phyloP scores from a whole-genome alignment of 2,888 invertebrate species.

The Sthenelais limicola region DNA sequence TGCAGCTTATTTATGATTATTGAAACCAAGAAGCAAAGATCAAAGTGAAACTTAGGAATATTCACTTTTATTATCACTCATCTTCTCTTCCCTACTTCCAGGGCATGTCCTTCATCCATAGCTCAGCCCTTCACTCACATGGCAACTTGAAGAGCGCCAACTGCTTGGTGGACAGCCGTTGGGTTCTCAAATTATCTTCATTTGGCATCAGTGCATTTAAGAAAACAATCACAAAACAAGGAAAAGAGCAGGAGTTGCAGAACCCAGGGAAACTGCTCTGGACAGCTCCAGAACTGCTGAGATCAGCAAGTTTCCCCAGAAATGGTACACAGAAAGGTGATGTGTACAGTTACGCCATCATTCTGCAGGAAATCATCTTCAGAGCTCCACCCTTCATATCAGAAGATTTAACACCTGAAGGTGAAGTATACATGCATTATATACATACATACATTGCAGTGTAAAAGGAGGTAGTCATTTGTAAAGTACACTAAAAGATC shows the following conservation, averaged over 20 bases:
- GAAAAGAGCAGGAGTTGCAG: not conserved
- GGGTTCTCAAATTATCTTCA: constrained; percentile 88
- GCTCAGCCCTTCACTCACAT: constrained; percentile 74
- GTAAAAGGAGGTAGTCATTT: too few species aligned
- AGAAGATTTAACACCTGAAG: constrained; percentile 21
- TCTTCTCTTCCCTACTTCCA: too few species aligned
- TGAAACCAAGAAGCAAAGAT: too few species aligned
- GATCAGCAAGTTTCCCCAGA: constrained; percentile 47
- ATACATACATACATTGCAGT: too few species aligned
- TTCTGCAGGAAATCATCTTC: constrained; percentile 88
- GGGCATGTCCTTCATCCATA: constrained; percentile 42
- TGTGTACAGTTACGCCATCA: constrained; percentile 91
- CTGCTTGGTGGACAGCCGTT: constrained; percentile 88
- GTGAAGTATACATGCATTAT: constrained; percentile 12
- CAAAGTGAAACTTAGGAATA: too few species aligned
- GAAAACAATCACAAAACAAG: not conserved
- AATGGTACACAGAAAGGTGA: constrained; percentile 67
- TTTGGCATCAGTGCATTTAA: constrained; percentile 80
- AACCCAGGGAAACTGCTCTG: constrained; percentile 51
- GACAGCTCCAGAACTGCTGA: constrained; percentile 64
- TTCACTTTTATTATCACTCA: too few species aligned
- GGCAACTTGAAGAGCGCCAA: constrained; percentile 88
- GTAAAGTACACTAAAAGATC: too few species aligned
- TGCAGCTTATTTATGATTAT: too few species aligned
- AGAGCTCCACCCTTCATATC: constrained; percentile 59